Percentiles rank a stretch among this genome's conserved stretches.
Evolutionary conservation across 92 coral and sea anemone genomes (phyloP).

Genomic region (Zoanthus sociatus): DNA sequence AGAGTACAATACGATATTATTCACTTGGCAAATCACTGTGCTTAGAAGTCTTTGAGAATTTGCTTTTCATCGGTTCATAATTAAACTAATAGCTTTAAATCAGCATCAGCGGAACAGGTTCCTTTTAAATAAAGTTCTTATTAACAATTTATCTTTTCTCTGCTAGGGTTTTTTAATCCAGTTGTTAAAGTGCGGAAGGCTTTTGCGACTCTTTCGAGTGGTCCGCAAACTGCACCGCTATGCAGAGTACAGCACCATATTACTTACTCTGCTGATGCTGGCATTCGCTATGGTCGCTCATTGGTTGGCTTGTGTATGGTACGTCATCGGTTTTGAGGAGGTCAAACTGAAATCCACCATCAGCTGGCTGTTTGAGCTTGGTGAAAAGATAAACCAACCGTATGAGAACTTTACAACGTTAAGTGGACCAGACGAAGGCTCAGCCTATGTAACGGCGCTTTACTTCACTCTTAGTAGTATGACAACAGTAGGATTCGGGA

Average conservation of each 20-base stretch:
- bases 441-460: constrained; percentile 88
- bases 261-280: constrained; percentile 80
- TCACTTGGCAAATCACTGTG: constrained; percentile 49
- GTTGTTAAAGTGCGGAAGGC: constrained; percentile 87
- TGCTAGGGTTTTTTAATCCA: constrained; percentile 85
- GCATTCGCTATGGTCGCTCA: constrained; percentile 93
- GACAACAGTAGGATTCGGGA: constrained; percentile 96
- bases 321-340: constrained; percentile 85
- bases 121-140: neutral
- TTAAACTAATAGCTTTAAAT: no score
- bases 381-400: constrained; percentile 78
- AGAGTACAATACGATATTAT: constrained; percentile 81
- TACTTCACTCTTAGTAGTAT: constrained; percentile 90
- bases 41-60: no score
- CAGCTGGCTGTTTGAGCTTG: constrained; percentile 87
- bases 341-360: constrained; percentile 65
- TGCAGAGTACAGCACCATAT: constrained; percentile 86
- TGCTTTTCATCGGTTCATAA: no score
- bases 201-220: constrained; percentile 89
- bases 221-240: constrained; percentile 88
- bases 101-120: neutral
- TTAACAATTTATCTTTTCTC: constrained; percentile 5
- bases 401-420: constrained; percentile 65
- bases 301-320: constrained; percentile 92
- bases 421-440: constrained; percentile 86